Conservation (phyloP, 2,113 vertebrate species). For the Arothron firmamentum region DNA sequence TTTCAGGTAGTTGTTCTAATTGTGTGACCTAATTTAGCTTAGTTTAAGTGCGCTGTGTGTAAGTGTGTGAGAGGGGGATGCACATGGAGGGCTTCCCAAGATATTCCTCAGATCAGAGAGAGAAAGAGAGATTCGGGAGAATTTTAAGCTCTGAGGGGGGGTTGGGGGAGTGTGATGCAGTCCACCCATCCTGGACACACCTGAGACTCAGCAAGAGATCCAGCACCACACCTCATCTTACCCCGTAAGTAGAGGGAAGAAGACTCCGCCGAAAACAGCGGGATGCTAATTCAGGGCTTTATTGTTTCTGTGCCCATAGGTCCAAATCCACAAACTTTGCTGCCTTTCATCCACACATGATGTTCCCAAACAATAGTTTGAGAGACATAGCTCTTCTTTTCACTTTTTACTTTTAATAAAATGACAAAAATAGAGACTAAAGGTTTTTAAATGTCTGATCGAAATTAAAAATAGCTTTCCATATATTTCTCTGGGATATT, state of each 20-base stretch:
- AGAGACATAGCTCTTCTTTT: too few species aligned
- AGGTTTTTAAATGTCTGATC: too few species aligned
- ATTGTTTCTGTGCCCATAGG: slow-evolving; percentile 13
- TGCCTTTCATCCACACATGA: not conserved
- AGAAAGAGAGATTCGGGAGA: not conserved
- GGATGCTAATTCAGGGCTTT: slow-evolving; percentile 36
- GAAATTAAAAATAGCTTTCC: too few species aligned
- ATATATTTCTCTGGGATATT: too few species aligned
- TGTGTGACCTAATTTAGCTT: too few species aligned
- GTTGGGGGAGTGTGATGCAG: not conserved
- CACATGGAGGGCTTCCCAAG: too few species aligned
- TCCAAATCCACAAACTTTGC: slow-evolving; percentile 9
- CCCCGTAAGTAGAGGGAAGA: slow-evolving; percentile 17
- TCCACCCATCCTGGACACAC: slow-evolving; percentile 37
- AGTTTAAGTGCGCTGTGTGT: too few species aligned
- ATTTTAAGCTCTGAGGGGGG: not conserved
- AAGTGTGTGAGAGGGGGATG: too few species aligned
- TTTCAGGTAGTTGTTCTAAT: not conserved
- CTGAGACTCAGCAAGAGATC: slow-evolving; percentile 37
- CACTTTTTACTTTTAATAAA: too few species aligned
- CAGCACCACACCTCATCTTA: slow-evolving; percentile 16
- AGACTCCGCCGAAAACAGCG: slow-evolving; percentile 33
- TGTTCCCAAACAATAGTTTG: too few species aligned
- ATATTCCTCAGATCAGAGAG: not conserved
- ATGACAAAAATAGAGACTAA: too few species aligned